A percentile compares a stretch with the other conserved stretches of the same genome.
Conservation (phyloP, 2,888 invertebrate species). For the Pomacea canaliculata region DNA sequence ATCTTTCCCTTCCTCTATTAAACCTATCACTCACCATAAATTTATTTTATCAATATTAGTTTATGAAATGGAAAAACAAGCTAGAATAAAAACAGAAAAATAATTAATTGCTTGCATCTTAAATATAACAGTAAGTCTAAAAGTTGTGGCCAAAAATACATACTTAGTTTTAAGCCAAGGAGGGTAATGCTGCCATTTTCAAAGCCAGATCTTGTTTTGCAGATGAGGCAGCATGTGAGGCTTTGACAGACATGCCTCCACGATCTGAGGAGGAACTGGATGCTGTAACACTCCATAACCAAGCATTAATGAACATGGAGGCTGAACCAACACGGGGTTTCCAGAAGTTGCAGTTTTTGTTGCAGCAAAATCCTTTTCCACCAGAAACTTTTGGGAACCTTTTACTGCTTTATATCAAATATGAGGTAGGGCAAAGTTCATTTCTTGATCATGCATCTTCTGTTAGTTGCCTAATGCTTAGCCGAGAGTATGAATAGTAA, state of each 20-base stretch:
- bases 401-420: conserved; percentile 93
- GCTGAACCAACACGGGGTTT: conserved; percentile 91
- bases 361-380: conserved; percentile 96
- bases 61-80: no score
- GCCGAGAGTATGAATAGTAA: no score
- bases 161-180: no score
- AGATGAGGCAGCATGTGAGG: conserved; percentile 83
- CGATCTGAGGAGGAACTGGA: conserved; percentile 96
- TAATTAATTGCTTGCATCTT: no score
- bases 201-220: conserved; percentile 40
- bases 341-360: conserved; percentile 91
- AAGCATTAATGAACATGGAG: conserved; percentile 92
- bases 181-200: no score
- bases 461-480: background rate
- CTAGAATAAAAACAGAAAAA: no score
- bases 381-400: conserved; percentile 98
- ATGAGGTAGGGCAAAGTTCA: conserved; percentile 75
- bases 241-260: conserved; percentile 75
- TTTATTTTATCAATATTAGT: no score
- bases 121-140: no score
- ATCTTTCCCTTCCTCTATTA: no score
- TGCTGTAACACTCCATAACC: conserved; percentile 96
- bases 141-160: no score
- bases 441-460: background rate
- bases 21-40: no score